Evolutionary conservation across 2,113 vertebrate species (phyloP).

Genomic region (Acanthisitta chloris): DNA sequence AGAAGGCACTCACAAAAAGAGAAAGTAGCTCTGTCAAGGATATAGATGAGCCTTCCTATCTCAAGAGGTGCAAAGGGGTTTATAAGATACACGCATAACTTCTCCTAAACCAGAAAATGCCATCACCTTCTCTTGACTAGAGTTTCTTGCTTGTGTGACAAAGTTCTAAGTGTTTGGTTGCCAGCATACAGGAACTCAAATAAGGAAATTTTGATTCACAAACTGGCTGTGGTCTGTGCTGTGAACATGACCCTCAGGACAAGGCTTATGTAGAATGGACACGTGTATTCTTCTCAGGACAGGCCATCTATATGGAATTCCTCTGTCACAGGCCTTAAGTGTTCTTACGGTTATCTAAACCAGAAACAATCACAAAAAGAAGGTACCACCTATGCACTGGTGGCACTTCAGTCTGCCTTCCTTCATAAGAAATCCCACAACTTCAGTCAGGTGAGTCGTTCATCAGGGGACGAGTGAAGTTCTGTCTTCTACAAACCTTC

Average conservation of each 20-base stretch:
- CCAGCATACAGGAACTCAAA: background rate
- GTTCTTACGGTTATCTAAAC: background rate
- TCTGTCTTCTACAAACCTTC: background rate
- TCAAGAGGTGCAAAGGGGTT: background rate
- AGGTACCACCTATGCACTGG: background rate
- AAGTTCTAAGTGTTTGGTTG: background rate
- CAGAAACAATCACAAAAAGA: background rate
- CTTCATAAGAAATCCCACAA: background rate
- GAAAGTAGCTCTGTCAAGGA: background rate
- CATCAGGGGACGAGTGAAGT: background rate
- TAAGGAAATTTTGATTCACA: background rate
- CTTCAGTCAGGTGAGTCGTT: background rate
- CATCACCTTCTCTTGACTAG: background rate
- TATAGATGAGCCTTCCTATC: background rate
- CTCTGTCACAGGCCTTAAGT: background rate
- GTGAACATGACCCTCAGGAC: background rate
- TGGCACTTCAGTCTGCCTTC: background rate
- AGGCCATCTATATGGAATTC: background rate
- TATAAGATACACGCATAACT: background rate
- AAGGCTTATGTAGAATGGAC: background rate
- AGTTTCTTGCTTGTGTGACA: background rate
- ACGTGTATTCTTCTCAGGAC: background rate
- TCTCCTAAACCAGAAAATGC: background rate
- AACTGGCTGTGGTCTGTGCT: background rate
- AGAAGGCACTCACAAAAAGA: background rate